Evolutionary conservation across 2,797 vertebrate species (phyloP).

Genomic region (Ispidina lecontei): DNA sequence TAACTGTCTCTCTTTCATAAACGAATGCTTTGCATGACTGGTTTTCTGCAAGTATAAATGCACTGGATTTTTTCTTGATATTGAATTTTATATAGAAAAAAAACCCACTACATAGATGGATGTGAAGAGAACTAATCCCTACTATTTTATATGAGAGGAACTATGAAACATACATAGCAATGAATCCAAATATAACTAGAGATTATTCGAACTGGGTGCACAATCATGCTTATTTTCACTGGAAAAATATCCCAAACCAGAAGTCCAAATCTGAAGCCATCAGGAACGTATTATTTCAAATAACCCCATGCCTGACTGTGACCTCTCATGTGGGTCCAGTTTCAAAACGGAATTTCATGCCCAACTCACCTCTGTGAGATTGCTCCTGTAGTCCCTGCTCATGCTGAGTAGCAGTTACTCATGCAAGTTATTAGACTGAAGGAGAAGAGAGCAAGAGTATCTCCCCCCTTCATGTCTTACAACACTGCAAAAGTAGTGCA

Average conservation of each 20-base stretch:
- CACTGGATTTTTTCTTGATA: constrained; percentile 12
- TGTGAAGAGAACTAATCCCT: constrained; percentile 9
- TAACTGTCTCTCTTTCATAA: constrained; percentile 51
- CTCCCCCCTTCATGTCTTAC: background rate
- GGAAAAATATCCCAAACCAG: background rate
- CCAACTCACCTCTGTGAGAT: background rate
- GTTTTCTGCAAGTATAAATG: constrained; percentile 44
- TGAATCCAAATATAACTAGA: background rate
- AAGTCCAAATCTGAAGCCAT: background rate
- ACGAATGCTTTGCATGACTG: constrained; percentile 13
- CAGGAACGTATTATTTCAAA: background rate
- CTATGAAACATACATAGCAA: background rate
- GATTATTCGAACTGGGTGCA: background rate
- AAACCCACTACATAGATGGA: background rate
- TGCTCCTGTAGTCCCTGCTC: background rate
- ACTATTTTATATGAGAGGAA: background rate
- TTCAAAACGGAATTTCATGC: background rate
- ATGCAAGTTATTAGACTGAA: background rate
- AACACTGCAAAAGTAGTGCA: background rate
- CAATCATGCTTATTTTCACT: background rate
- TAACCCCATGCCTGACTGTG: background rate
- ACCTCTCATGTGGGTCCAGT: background rate
- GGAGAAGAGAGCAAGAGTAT: background rate
- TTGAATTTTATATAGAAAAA: background rate
- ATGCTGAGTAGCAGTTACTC: background rate